Percentiles rank a stretch among this genome's conserved stretches.
phyloP scores from a whole-genome alignment of 2,797 vertebrate genomes.

The Muscicapa striata region DNA sequence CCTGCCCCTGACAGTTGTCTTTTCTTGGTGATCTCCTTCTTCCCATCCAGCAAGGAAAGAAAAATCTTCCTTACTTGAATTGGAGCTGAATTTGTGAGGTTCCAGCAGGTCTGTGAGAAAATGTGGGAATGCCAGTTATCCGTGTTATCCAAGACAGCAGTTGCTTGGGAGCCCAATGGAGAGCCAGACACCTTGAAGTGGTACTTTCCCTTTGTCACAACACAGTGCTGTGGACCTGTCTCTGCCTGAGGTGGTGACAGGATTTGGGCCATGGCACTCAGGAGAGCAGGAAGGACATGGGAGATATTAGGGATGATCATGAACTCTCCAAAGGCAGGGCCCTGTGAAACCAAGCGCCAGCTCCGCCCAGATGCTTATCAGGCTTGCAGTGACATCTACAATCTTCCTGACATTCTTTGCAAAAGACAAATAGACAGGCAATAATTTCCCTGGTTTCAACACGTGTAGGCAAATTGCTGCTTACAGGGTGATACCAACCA shows the following conservation, averaged over 20 bases:
- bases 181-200: not conserved
- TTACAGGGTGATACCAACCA: not conserved
- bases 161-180: not conserved
- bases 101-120: not conserved
- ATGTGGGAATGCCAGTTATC: not conserved
- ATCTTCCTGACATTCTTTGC: not conserved
- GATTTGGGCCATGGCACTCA: not conserved
- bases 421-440: not conserved
- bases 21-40: not conserved
- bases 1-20: not conserved
- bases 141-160: not conserved
- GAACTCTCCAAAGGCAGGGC: not conserved
- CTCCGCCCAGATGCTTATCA: slow-evolving; percentile 24
- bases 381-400: not conserved
- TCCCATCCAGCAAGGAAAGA: not conserved
- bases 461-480: slow-evolving; percentile 22
- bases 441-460: slow-evolving; percentile 61
- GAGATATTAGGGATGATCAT: not conserved
- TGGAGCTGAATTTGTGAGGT: not conserved
- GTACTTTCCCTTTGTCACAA: not conserved
- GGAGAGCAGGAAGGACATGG: not conserved
- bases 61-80: not conserved
- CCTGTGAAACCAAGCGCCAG: not conserved
- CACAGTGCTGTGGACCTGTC: not conserved
- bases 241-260: not conserved